phyloP scores from a whole-genome alignment of 2,888 invertebrate species.

The Parascotia fuliginaria region DNA sequence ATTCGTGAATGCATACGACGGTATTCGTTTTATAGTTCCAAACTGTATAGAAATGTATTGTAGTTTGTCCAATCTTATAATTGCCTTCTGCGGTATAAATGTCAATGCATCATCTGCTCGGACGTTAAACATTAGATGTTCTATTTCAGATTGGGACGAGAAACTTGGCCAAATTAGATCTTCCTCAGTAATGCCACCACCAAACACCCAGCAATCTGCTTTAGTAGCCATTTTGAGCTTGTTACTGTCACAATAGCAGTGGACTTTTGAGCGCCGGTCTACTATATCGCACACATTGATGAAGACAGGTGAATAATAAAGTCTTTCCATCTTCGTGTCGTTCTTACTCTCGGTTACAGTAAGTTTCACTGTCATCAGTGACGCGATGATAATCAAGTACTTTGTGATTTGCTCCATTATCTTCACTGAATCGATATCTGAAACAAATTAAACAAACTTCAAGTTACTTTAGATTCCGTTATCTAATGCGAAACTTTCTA shows the following conservation, averaged over 20 bases:
- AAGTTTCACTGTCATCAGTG: slow-evolving; percentile 73
- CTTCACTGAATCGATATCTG: slow-evolving; percentile 47
- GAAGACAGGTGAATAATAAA: slow-evolving; percentile 71
- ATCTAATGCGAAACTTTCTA: slow-evolving; percentile 17
- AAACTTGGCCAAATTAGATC: slow-evolving; percentile 91
- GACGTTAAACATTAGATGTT: slow-evolving; percentile 89
- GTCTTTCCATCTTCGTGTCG: slow-evolving; percentile 67
- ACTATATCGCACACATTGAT: slow-evolving; percentile 79
- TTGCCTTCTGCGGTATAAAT: slow-evolving; percentile 89
- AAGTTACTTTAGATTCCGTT: slow-evolving; percentile 9
- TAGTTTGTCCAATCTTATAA: slow-evolving; percentile 88
- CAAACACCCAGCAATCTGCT: slow-evolving; percentile 91
- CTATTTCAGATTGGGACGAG: slow-evolving; percentile 89
- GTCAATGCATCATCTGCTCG: slow-evolving; percentile 89
- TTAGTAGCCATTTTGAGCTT: slow-evolving; percentile 85
- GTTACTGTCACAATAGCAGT: slow-evolving; percentile 80
- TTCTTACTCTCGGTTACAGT: slow-evolving; percentile 74
- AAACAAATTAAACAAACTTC: slow-evolving; percentile 49
- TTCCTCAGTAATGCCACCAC: slow-evolving; percentile 86
- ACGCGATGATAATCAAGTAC: slow-evolving; percentile 73
- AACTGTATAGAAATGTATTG: slow-evolving; percentile 90
- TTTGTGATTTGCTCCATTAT: slow-evolving; percentile 72
- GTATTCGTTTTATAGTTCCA: slow-evolving; percentile 89
- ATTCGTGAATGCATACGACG: slow-evolving; percentile 91
- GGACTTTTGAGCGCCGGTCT: slow-evolving; percentile 77